These are phyloP conservation scores for Upupa epops DNA, from an alignment of 2,113 vertebrate species.

Conservation along the genomic window DNA sequence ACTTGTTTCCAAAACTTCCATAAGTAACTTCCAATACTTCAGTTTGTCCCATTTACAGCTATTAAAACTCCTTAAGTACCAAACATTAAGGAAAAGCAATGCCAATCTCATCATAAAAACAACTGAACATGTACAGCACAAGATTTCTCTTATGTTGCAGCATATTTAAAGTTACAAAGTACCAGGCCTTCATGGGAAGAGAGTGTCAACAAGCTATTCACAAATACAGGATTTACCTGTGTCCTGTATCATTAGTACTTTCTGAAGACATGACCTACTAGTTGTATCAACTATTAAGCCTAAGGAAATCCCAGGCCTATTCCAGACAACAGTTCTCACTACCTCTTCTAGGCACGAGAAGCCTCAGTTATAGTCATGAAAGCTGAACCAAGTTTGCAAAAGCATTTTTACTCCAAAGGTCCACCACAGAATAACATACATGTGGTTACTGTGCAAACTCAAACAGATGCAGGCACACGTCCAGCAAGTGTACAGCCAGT, in stretches of 20 bases:
- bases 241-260: background rate
- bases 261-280: background rate
- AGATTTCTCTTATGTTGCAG: background rate
- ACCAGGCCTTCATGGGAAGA: background rate
- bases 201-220: rapidly evolving
- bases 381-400: background rate
- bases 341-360: background rate
- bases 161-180: background rate
- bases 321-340: background rate
- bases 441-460: background rate
- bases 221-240: background rate
- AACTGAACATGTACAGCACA: background rate
- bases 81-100: background rate
- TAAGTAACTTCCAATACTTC: constrained; percentile 31
- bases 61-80: constrained; percentile 37
- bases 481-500: background rate
- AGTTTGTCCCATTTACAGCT: constrained; percentile 27
- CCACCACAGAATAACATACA: background rate
- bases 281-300: background rate
- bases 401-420: background rate
- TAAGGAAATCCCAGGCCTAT: background rate
- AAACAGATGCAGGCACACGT: background rate
- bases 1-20: constrained; percentile 30
- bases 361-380: background rate
- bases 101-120: background rate